These are phyloP conservation scores for Aphodius granarius DNA, from an alignment of 2,888 invertebrate genomes.

Conservation along the genomic window DNA sequence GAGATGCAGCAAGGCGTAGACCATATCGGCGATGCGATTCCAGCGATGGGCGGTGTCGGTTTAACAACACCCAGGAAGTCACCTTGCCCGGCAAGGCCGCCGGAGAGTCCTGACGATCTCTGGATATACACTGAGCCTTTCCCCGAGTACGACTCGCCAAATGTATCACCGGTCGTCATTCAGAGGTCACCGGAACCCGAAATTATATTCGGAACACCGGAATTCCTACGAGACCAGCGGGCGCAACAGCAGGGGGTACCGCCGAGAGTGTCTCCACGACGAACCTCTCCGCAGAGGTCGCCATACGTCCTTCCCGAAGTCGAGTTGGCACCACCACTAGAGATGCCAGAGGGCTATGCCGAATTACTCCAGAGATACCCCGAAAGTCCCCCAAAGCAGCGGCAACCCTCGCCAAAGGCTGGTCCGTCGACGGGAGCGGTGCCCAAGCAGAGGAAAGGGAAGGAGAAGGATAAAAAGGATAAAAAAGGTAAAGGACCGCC, in stretches of 20 bases:
- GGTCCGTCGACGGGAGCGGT: neutral
- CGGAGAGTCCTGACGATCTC: constrained; percentile 10
- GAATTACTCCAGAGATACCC: too few relatives aligned
- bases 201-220: constrained; percentile 16
- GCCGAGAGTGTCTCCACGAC: too few relatives aligned
- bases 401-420: neutral
- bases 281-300: too few relatives aligned
- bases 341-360: too few relatives aligned
- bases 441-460: neutral
- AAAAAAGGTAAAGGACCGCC: neutral
- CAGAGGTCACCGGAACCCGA: neutral
- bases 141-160: neutral
- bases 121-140: constrained; percentile 14
- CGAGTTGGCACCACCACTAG: too few relatives aligned
- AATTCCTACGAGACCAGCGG: constrained; percentile 16
- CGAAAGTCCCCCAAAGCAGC: constrained; percentile 13
- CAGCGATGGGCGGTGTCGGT: constrained; percentile 31
- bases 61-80: constrained; percentile 33
- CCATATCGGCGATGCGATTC: constrained; percentile 19
- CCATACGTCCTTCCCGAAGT: too few relatives aligned
- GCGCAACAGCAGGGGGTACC: neutral
- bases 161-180: neutral
- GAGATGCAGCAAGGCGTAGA: neutral
- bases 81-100: constrained; percentile 27
- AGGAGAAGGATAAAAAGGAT: neutral